Percentiles rank a stretch among this genome's conserved stretches.
These are phyloP conservation scores for Catostomus latipinnis DNA, from an alignment of 2,797 vertebrate genomes.

Conservation along the genomic window DNA sequence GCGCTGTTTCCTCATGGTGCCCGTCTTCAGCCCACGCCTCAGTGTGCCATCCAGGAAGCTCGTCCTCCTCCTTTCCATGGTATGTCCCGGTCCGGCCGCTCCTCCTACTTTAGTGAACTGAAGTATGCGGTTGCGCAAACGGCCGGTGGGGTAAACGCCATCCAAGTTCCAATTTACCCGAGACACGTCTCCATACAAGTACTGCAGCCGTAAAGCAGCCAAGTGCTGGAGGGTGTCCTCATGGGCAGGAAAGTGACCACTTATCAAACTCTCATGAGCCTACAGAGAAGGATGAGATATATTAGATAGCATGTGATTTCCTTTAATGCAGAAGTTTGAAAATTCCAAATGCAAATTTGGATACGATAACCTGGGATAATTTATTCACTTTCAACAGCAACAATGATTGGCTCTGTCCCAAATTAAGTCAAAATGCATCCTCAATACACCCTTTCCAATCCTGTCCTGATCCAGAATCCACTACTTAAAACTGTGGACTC, in stretches of 20 bases:
- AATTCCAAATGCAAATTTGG: no score
- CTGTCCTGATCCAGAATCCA: no score
- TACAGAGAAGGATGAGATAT: conserved; percentile 54
- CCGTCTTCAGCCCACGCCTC: conserved; percentile 87
- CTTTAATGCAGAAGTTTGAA: no score
- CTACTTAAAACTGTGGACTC: no score
- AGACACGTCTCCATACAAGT: conserved; percentile 84
- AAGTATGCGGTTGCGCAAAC: conserved; percentile 86
- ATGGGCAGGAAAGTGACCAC: conserved; percentile 89
- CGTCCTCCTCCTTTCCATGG: conserved; percentile 86
- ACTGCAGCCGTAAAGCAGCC: conserved; percentile 88
- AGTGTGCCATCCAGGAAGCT: conserved; percentile 92
- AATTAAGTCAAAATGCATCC: no score
- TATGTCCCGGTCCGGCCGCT: conserved; percentile 73
- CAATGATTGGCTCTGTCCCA: no score
- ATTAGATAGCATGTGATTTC: no score
- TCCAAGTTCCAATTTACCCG: conserved; percentile 84
- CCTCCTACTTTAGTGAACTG: conserved; percentile 85
- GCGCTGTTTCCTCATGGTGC: conserved; percentile 90
- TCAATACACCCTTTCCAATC: no score
- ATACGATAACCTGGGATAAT: no score
- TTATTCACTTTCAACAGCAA: no score
- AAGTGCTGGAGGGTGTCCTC: conserved; percentile 91
- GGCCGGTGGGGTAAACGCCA: conserved; percentile 85
- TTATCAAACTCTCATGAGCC: conserved; percentile 91